Evolutionary conservation across 2,888 invertebrate species (phyloP).

Genomic region (Pollenia griseotomentosa): DNA sequence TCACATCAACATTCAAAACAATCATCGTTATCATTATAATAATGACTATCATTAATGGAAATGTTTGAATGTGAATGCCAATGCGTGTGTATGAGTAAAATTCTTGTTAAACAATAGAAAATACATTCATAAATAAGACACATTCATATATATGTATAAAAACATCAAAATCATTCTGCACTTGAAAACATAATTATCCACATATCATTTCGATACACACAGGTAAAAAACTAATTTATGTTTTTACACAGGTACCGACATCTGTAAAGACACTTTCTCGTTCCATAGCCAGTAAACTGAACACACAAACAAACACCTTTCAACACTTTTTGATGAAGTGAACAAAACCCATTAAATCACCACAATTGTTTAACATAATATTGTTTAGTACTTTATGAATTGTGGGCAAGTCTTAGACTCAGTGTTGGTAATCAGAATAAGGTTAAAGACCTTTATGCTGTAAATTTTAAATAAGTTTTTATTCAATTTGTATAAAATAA

Average conservation of each 20-base stretch:
- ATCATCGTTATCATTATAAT: neutral
- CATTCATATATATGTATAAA: neutral
- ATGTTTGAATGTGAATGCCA: neutral
- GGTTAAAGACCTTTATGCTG: conserved; percentile 65
- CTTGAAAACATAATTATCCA: conserved; percentile 34
- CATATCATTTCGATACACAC: conserved; percentile 33
- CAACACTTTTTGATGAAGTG: conserved; percentile 42
- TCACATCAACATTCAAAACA: neutral
- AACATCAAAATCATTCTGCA: conserved; percentile 29
- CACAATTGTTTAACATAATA: neutral
- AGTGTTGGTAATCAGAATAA: conserved; percentile 23
- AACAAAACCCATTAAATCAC: neutral
- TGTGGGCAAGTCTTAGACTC: conserved; percentile 4
- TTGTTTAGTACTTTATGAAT: neutral
- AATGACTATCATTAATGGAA: neutral
- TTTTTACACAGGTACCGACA: neutral
- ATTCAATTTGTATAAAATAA: conserved; percentile 33
- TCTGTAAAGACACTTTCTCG: conserved; percentile 3
- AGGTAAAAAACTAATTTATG: conserved; percentile 33
- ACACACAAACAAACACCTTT: conserved; percentile 47
- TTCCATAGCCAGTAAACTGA: neutral
- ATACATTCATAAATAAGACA: neutral
- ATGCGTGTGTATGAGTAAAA: neutral
- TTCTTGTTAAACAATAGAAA: conserved; percentile 14
- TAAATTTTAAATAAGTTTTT: conserved; percentile 17